phyloP scores from a whole-genome alignment of 1,140 invertebrate species.

The Schlechtendalia chinensis region DNA sequence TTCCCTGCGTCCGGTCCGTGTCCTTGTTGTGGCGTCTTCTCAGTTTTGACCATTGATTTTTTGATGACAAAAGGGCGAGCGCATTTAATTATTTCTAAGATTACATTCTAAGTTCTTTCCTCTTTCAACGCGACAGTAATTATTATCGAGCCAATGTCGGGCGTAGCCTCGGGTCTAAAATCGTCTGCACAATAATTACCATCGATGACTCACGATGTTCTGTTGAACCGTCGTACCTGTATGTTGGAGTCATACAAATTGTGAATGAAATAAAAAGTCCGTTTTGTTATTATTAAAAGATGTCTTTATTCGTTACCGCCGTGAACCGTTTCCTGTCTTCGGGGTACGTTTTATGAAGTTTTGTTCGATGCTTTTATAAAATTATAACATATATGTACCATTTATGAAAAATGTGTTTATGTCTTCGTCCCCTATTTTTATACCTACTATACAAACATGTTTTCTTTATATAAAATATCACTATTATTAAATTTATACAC shows the following conservation, averaged over 20 bases:
- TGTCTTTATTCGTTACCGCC: background rate
- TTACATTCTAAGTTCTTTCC: background rate
- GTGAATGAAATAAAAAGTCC: background rate
- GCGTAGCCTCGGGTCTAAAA: background rate
- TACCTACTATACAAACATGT: too few species aligned
- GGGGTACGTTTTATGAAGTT: background rate
- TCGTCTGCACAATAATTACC: conserved; percentile 7
- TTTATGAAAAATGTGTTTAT: too few species aligned
- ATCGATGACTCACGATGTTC: background rate
- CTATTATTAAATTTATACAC: too few species aligned
- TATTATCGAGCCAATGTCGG: conserved; percentile 7
- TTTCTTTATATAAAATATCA: too few species aligned
- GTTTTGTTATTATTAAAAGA: conserved; percentile 1
- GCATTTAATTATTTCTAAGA: conserved; percentile 26
- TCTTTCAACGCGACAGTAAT: conserved; percentile 3
- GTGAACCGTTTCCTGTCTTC: background rate
- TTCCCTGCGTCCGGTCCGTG: background rate
- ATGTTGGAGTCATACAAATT: background rate
- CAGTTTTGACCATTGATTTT: background rate
- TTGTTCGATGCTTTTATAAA: background rate
- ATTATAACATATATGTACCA: background rate
- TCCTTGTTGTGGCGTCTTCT: conserved; percentile 30
- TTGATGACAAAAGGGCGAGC: conserved; percentile 25
- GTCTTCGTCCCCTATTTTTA: too few species aligned
- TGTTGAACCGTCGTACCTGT: background rate